Base-by-base conservation (phyloP, 1,140 invertebrate species). In the Dendrolimus kikuchii region DNA sequence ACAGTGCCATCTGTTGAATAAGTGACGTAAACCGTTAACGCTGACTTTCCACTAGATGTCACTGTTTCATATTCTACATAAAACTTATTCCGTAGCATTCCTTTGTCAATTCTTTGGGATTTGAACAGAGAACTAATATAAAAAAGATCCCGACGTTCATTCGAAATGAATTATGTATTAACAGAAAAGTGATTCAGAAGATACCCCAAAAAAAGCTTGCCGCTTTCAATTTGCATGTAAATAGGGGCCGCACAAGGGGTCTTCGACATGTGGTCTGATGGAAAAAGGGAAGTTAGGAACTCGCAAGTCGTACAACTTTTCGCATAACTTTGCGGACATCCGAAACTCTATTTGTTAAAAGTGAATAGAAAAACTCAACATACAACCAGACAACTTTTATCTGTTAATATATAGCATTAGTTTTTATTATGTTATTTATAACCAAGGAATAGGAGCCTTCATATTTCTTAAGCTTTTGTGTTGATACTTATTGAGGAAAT, bases 151-250 rank as follows among this genome's bases (percentile, higher is more conserved):
- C 39, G 41, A 40, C 38, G 56, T 51, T 57, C 46, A 46, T 52
- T 42, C 7, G 9, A 45, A 59, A 63, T 63, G 54, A 63, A 63
- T 63, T 57, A 63, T 63, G 57, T 56, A 63, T 60, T n/a, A n/a
- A 10, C 53, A 61, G 57, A 55, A 54, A 54, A 57, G 57, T 53
- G 47, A 47, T 38, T 54, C 51, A 9, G 46, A 50, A 51, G 49
- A 60, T 47, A 41, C 38, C 49, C 41, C 49, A 63, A 53, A 56
- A 57, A 50, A 60, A 60, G 53, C 56, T 46, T 52, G 54, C 52
- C 53, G 54, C 49, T 40, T 53, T 47, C 53, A 71, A 74, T 74
- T 71, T 72, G 57, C 66, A 74, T 71, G 62, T 66, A 71, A 75
- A 74, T 73, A 62, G 57, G 51, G 50, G 23, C 3, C 23, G 1